These are phyloP conservation scores for Cecropterus lyciades DNA, from an alignment of 1,140 invertebrate species.

Conservation along the genomic window DNA sequence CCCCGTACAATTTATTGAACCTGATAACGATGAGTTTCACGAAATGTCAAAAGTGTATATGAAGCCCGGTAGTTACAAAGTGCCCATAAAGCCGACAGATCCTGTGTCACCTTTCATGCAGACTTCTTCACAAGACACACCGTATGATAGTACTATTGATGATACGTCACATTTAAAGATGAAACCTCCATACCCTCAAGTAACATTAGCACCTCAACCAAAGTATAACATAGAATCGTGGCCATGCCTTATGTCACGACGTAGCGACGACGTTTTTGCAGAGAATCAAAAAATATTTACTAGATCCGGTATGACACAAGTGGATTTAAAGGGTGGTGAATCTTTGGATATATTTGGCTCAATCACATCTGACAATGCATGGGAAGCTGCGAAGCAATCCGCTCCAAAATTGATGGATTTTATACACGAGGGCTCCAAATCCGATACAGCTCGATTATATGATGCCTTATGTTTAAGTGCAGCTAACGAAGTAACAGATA, in stretches of 20 bases:
- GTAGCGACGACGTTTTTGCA: constrained; percentile 59
- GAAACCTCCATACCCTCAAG: constrained; percentile 60
- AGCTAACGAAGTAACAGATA: constrained; percentile 57
- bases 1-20: constrained; percentile 79
- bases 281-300: constrained; percentile 62
- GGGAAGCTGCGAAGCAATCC: constrained; percentile 82
- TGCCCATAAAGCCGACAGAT: constrained; percentile 78
- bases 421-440: constrained; percentile 74
- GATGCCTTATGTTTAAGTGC: constrained; percentile 68
- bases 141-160: constrained; percentile 57
- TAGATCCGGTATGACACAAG: constrained; percentile 46
- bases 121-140: constrained; percentile 53
- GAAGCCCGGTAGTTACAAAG: constrained; percentile 82
- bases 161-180: constrained; percentile 58
- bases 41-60: constrained; percentile 82
- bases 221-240: constrained; percentile 77
- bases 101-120: constrained; percentile 58
- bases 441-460: constrained; percentile 73
- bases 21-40: constrained; percentile 81
- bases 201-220: constrained; percentile 73
- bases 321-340: constrained; percentile 61
- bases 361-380: constrained; percentile 76
- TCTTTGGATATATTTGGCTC: constrained; percentile 66
- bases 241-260: constrained; percentile 69
- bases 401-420: constrained; percentile 80